phyloP scores from a whole-genome alignment of 2,888 invertebrate species.

The Dascillus cervinus region DNA sequence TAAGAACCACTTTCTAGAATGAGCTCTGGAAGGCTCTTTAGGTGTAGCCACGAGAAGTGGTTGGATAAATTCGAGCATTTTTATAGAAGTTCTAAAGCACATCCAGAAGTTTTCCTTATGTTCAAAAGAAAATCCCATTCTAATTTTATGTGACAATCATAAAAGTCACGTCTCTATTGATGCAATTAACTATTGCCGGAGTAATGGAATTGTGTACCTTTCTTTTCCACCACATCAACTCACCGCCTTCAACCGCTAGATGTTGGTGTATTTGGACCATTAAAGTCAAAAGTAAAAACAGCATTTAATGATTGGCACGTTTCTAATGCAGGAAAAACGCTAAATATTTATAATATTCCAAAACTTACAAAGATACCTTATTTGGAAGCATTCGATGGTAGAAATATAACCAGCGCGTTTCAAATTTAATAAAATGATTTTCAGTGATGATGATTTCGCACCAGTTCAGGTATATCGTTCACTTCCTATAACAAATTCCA shows the following conservation, averaged over 20 bases:
- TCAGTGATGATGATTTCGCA: constrained; percentile 1
- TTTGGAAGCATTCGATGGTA: constrained; percentile 27
- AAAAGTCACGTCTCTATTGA: constrained; percentile 9
- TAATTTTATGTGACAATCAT: constrained; percentile 10
- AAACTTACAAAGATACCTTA: constrained; percentile 23
- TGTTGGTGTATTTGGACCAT: constrained; percentile 25
- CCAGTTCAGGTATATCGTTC: constrained; percentile 1
- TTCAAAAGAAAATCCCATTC: too few species aligned
- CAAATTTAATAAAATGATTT: constrained; percentile 1
- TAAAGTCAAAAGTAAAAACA: constrained; percentile 27
- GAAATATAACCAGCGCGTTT: constrained; percentile 32
- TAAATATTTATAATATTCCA: constrained; percentile 30
- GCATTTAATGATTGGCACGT: constrained; percentile 30
- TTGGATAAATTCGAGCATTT: too few species aligned
- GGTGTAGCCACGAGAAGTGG: too few species aligned
- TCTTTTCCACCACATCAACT: constrained; percentile 20
- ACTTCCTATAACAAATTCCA: constrained; percentile 3
- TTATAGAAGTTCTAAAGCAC: too few species aligned
- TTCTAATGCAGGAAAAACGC: constrained; percentile 27
- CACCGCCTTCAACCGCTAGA: constrained; percentile 34
- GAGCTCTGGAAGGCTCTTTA: too few species aligned
- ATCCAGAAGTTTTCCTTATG: too few species aligned
- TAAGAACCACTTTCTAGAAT: too few species aligned
- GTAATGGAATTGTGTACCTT: constrained; percentile 7
- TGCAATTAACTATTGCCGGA: constrained; percentile 8